Evolutionary conservation across 1,140 invertebrate species (phyloP).

Genomic region (Batillaria attramentaria): DNA sequence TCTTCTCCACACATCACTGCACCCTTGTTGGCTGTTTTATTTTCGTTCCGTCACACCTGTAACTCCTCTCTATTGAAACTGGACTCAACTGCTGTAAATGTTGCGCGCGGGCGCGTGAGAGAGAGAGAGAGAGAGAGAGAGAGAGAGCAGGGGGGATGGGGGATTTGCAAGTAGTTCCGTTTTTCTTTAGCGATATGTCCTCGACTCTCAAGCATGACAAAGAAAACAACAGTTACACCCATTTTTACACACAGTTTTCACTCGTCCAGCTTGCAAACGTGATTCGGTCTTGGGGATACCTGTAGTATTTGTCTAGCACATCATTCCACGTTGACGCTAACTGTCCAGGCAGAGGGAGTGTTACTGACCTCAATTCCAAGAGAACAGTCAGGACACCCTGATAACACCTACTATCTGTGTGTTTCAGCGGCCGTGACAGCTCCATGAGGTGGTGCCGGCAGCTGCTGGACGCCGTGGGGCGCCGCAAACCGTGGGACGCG

Average conservation of each 20-base stretch:
- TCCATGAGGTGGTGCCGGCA: slow-evolving; percentile 41
- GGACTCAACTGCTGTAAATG: no score
- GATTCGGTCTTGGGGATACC: no score
- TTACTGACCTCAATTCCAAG: not conserved
- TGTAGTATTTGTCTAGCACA: not conserved
- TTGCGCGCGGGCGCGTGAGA: not conserved
- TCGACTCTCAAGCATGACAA: not conserved
- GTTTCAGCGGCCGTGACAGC: not conserved
- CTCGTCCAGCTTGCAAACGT: no score
- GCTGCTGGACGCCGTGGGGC: slow-evolving; percentile 40
- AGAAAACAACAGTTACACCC: not conserved
- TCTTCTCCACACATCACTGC: not conserved
- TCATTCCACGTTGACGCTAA: not conserved
- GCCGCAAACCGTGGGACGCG: slow-evolving; percentile 54
- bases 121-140: not conserved
- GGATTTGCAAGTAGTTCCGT: not conserved
- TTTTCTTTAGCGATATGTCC: not conserved
- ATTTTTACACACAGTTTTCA: not conserved
- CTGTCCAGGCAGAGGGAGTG: not conserved
- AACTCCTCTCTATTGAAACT: no score
- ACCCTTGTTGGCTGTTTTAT: not conserved
- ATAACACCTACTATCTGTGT: not conserved
- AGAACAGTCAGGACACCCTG: not conserved
- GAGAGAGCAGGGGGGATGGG: not conserved
- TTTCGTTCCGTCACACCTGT: not conserved